phyloP scores from a whole-genome alignment of 2,113 vertebrate genomes.

The Corythornis cristatus region DNA sequence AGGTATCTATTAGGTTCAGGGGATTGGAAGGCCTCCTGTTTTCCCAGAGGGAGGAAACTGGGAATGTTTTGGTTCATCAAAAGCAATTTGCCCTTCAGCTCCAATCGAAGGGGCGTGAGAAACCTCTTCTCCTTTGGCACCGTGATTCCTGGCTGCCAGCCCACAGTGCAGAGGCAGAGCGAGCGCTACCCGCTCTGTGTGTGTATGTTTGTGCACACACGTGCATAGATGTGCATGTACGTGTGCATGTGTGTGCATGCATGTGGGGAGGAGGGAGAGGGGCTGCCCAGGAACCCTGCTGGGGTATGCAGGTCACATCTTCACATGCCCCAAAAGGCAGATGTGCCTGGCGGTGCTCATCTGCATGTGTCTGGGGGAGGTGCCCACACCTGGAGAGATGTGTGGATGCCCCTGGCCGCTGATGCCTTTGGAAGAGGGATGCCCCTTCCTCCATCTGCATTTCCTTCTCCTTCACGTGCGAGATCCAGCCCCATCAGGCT shows the following conservation, averaged over 20 bases:
- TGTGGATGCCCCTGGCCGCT: not conserved
- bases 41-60: not conserved
- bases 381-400: fast-evolving
- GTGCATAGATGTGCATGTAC: fast-evolving
- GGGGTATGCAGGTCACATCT: not conserved
- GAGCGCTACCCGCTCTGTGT: fast-evolving
- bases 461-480: not conserved
- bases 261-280: not conserved
- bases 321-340: not conserved
- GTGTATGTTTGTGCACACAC: not conserved
- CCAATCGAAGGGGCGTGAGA: not conserved
- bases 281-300: fast-evolving
- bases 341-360: not conserved
- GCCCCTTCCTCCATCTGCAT: not conserved
- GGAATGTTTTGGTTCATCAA: not conserved
- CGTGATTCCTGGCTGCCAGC: not conserved
- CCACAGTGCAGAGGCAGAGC: not conserved
- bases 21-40: not conserved
- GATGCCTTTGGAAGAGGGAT: not conserved
- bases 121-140: not conserved
- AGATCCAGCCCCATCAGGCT: not conserved
- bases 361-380: not conserved
- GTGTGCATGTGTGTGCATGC: fast-evolving
- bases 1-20: not conserved
- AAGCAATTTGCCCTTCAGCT: not conserved